Conservation (phyloP, 2,888 invertebrate genomes). For the Antheraea yamamai region DNA sequence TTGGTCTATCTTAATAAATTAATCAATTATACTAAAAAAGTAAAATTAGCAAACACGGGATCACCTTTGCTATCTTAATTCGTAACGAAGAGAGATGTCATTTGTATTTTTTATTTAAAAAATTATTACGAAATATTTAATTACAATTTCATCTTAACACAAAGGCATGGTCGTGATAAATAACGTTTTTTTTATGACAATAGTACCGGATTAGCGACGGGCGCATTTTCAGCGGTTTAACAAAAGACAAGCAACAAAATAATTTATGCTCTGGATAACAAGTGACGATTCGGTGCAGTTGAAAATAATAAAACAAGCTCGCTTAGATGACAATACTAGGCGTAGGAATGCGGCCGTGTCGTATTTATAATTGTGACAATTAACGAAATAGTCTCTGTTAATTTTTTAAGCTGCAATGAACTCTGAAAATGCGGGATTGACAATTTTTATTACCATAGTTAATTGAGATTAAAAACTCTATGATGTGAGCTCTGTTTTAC, state of each 20-base stretch:
- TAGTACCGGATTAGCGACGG: conserved; percentile 20
- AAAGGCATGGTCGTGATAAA: not conserved
- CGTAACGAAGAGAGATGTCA: not conserved
- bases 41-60: not conserved
- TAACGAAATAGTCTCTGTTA: conserved; percentile 62
- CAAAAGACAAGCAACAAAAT: conserved; percentile 29
- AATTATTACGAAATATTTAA: not conserved
- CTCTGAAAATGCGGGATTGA: conserved; percentile 23
- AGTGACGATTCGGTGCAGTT: conserved; percentile 42
- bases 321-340: conserved; percentile 44
- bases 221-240: conserved; percentile 16
- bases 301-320: conserved; percentile 43
- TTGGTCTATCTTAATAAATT: too few relatives aligned
- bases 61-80: not conserved
- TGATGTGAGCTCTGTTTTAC: not conserved
- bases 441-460: conserved; percentile 15
- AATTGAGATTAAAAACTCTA: not conserved
- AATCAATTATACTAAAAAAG: too few relatives aligned
- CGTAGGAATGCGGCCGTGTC: conserved; percentile 61
- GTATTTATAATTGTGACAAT: conserved; percentile 67
- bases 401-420: conserved; percentile 55
- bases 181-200: conserved; percentile 4
- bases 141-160: not conserved
- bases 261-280: conserved; percentile 49
- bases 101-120: not conserved